Conservation (phyloP, 1,140 invertebrate species). For the Marisa cornuarietis region DNA sequence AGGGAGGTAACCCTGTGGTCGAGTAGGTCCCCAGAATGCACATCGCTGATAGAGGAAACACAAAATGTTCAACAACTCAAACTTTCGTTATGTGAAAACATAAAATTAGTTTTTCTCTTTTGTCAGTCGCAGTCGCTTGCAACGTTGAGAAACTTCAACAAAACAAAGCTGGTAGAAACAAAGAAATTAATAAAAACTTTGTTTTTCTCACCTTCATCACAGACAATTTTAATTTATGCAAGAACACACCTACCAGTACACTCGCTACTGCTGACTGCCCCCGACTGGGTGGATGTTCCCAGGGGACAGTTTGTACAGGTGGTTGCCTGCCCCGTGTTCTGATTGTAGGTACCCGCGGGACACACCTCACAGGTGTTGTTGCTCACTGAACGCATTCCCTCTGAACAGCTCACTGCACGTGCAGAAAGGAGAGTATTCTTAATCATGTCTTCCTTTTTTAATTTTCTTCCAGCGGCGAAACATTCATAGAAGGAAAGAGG, state of each 20-base stretch:
- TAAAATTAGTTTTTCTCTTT: not conserved
- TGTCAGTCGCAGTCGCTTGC: not conserved
- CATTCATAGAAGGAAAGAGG: too few species aligned
- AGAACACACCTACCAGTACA: not conserved
- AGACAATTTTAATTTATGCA: not conserved
- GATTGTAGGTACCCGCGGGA: not conserved
- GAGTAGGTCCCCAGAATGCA: conserved; percentile 10
- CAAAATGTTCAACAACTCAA: not conserved
- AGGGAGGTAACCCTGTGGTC: conserved; percentile 8
- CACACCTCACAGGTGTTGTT: conserved; percentile 9
- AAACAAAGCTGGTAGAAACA: not conserved
- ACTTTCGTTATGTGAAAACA: too few species aligned
- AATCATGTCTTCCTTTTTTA: too few species aligned
- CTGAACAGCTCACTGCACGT: not conserved
- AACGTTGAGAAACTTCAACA: not conserved
- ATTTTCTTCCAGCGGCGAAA: too few species aligned
- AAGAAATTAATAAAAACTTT: not conserved
- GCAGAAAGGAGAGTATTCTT: too few species aligned
- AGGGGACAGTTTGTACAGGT: not conserved
- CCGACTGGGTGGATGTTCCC: not conserved
- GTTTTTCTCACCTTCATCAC: not conserved
- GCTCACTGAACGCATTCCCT: not conserved
- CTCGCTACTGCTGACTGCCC: not conserved
- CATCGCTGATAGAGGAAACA: not conserved
- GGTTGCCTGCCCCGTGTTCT: not conserved